Evolutionary conservation across 2,888 invertebrate genomes (phyloP), one percentile per base, ranked within the genome.

Genomic region (Spilosoma lubricipeda): DNA sequence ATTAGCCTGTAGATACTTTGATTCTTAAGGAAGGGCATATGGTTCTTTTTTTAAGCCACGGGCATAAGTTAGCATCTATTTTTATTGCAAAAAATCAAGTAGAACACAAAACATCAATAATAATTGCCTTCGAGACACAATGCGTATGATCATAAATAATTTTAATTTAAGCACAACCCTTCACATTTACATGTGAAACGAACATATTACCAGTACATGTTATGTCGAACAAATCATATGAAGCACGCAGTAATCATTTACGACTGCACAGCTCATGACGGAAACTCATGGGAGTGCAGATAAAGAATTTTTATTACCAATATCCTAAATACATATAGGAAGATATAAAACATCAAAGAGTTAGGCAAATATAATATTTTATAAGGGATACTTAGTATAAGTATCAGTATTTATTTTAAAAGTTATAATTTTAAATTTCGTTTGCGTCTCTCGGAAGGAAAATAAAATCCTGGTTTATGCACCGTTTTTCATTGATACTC

Each of bases 121-220:
- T 81, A 80, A 82, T 82, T 82, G 83, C 82, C 82, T 84, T 27
- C 23, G 72, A 59, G 80, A 67, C 36, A 30, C 65, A 36, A 74
- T 75, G 72, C 56, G 4, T 75, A 76, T 70, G 80, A 74, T 78
- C 80, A 84, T 82, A 84, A 82, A 80, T 84, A 77, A 84, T 84
- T 82, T 83, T 63, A 75, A 83, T 74, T 67, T 73, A 74, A 67
- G 39, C 72, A 68, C 27, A 72, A 73, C 64, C 67, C 68, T 64
- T 48, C 71, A 64, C 52, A n/a, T 64, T 59, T 71, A 73, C 66
- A 45, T 33, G 30, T 4, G 18, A 11, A 67, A 67, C 27, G 45
- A 45, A 48, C 67, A 67, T n/a, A n/a, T 48, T 27, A 67, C 5
- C 20, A 20, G 20, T 67, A 45, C 15, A 30, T 63, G 15, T 63